These are phyloP conservation scores for Nemotelus nigrinus DNA, from an alignment of 2,888 invertebrate genomes.

Conservation along the genomic window DNA sequence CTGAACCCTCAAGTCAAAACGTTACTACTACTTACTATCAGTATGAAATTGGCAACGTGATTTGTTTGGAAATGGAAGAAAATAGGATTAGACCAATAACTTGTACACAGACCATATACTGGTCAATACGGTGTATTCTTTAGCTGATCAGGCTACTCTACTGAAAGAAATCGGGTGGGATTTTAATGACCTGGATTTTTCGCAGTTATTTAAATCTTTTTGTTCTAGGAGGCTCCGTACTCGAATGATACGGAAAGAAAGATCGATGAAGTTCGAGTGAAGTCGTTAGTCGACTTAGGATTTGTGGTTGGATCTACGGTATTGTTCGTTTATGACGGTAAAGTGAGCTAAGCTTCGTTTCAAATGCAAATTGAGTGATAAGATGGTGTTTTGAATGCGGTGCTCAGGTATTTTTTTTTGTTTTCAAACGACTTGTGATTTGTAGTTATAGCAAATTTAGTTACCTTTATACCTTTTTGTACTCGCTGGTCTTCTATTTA, in stretches of 20 bases:
- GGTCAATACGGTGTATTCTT: too few relatives aligned
- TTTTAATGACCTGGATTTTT: background rate
- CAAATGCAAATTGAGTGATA: too few relatives aligned
- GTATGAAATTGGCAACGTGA: background rate
- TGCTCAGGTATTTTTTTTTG: background rate
- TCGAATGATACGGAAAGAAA: background rate
- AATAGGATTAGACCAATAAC: conserved; percentile 34
- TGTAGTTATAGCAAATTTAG: background rate
- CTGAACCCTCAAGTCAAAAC: background rate
- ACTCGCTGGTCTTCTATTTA: too few relatives aligned
- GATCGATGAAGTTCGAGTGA: background rate
- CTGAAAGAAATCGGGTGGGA: too few relatives aligned
- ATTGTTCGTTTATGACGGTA: background rate
- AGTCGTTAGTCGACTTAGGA: conserved; percentile 6
- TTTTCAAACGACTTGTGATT: background rate
- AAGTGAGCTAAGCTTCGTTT: background rate
- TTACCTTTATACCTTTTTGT: too few relatives aligned
- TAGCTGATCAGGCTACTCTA: too few relatives aligned
- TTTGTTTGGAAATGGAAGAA: background rate
- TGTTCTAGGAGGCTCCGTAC: background rate
- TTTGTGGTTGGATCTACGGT: conserved; percentile 21
- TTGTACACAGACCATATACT: conserved; percentile 33
- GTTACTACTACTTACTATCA: background rate
- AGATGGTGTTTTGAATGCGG: too few relatives aligned
- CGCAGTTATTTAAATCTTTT: conserved; percentile 24